phyloP scores from a whole-genome alignment of 2,888 invertebrate species.

The Parnassius apollo region DNA sequence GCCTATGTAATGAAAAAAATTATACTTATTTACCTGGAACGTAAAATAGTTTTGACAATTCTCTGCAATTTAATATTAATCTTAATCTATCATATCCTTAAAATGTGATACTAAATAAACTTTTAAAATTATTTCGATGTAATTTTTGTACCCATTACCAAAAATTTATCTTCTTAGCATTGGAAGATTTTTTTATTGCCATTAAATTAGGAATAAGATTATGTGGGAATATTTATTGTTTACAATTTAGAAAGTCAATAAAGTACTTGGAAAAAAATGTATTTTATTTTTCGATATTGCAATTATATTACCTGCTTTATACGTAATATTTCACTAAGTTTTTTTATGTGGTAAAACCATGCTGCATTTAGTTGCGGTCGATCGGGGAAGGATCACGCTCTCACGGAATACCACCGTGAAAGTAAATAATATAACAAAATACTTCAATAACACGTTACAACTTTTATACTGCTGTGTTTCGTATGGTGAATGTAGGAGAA shows the following conservation, averaged over 20 bases:
- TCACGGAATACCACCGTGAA: too few relatives aligned
- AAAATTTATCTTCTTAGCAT: constrained; percentile 30
- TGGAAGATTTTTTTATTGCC: constrained; percentile 33
- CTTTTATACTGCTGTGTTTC: too few relatives aligned
- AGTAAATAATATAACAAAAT: too few relatives aligned
- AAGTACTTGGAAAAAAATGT: constrained; percentile 36
- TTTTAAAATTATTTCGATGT: constrained; percentile 19
- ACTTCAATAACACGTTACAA: too few relatives aligned
- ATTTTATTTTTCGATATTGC: neutral
- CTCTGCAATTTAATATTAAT: too few relatives aligned
- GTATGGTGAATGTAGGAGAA: too few relatives aligned
- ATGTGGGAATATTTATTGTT: constrained; percentile 31
- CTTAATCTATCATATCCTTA: neutral
- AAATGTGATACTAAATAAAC: constrained; percentile 20
- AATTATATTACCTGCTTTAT: too few relatives aligned
- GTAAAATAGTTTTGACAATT: neutral
- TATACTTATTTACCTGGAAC: neutral
- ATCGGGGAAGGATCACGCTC: too few relatives aligned
- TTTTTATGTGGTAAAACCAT: too few relatives aligned
- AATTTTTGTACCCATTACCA: constrained; percentile 28
- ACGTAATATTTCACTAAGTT: too few relatives aligned
- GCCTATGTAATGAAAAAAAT: neutral
- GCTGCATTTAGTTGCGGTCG: too few relatives aligned
- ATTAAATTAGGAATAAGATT: constrained; percentile 34
- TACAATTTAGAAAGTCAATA: constrained; percentile 35